phyloP scores from a whole-genome alignment of 2,888 invertebrate species.

The Drosophila pegasa region DNA sequence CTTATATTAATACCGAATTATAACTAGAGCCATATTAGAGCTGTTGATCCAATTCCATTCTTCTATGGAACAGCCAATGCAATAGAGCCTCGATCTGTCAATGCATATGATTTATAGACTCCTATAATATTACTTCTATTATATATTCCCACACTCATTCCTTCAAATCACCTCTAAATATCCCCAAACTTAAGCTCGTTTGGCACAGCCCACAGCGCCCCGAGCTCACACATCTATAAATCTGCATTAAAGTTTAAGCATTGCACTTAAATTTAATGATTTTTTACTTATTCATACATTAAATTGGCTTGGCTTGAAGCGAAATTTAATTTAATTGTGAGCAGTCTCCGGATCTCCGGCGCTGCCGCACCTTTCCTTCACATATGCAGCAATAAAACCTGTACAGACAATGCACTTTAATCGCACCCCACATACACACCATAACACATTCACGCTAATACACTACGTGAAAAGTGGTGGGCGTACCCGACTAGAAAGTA shows the following conservation, averaged over 20 bases:
- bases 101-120: too few species aligned
- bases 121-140: too few species aligned
- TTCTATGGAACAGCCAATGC: too few species aligned
- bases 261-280: neutral
- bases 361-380: neutral
- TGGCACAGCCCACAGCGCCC: too few species aligned
- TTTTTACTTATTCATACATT: neutral
- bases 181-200: too few species aligned
- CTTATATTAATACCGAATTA: too few species aligned
- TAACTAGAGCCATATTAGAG: too few species aligned
- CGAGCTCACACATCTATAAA: too few species aligned
- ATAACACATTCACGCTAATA: neutral
- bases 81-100: too few species aligned
- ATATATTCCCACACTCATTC: too few species aligned
- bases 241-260: neutral
- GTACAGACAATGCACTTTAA: constrained; percentile 70
- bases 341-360: constrained; percentile 1
- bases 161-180: too few species aligned
- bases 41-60: too few species aligned
- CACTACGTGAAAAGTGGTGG: neutral
- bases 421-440: constrained; percentile 28
- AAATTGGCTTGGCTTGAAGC: constrained; percentile 4
- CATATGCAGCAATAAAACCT: constrained; percentile 44
- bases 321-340: constrained; percentile 39
- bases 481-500: neutral